Conservation (phyloP, 2,113 vertebrate species). For the Cololabis saira region DNA sequence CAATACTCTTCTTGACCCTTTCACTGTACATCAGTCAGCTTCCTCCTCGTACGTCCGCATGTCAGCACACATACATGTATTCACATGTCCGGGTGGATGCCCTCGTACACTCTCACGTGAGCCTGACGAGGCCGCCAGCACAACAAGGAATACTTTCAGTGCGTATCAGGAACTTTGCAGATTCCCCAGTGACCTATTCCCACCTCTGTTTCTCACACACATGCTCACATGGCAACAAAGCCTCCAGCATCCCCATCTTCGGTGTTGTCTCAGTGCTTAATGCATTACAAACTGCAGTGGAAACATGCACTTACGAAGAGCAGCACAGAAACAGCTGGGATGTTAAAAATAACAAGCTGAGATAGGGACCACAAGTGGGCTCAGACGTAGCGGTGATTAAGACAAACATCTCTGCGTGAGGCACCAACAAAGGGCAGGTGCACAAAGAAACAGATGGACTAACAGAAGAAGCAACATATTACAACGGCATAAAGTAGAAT, state of each 20-base stretch:
- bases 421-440: neutral
- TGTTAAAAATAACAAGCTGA: constrained; percentile 35
- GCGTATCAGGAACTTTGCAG: neutral
- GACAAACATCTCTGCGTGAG: neutral
- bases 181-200: neutral
- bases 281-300: neutral
- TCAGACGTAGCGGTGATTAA: constrained; percentile 36
- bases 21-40: constrained; percentile 31
- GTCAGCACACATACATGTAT: constrained; percentile 7
- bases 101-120: neutral
- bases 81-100: neutral
- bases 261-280: constrained; percentile 35
- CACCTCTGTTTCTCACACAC: neutral
- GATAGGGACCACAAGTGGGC: constrained; percentile 24
- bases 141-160: neutral
- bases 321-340: neutral
- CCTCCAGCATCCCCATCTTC: constrained; percentile 5
- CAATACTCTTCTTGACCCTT: constrained; percentile 15
- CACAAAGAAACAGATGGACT: neutral
- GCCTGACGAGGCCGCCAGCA: neutral
- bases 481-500: too few relatives aligned
- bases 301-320: constrained; percentile 11
- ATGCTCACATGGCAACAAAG: neutral
- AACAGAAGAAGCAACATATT: too few relatives aligned
- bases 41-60: constrained; percentile 4